Evolutionary conservation across 2,797 vertebrate genomes (phyloP).

Genomic region (Staurois parvus): DNA sequence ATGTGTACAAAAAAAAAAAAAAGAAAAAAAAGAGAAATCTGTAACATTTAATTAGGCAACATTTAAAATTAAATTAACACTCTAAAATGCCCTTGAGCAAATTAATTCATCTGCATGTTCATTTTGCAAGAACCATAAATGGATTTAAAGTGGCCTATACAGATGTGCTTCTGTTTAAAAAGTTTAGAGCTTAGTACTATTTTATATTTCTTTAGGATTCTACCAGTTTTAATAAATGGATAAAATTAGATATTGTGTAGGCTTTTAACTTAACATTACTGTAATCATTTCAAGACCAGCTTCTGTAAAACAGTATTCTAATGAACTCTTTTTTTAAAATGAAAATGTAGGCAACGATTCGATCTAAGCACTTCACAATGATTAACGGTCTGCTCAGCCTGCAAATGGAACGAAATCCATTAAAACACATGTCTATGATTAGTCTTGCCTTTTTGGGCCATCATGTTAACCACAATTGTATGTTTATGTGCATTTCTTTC

Average conservation of each 20-base stretch:
- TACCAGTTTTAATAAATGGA: too few species aligned
- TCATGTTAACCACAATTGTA: not conserved
- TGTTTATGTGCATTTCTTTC: not conserved
- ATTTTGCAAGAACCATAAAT: too few species aligned
- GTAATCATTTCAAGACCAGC: not conserved
- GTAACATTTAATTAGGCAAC: too few species aligned
- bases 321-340: not conserved
- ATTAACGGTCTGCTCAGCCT: not conserved
- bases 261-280: not conserved
- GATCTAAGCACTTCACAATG: not conserved
- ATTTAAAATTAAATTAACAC: too few species aligned
- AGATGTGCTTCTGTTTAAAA: too few species aligned
- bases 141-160: too few species aligned
- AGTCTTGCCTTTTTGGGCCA: not conserved
- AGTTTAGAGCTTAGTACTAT: too few species aligned
- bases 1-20: too few species aligned
- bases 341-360: not conserved
- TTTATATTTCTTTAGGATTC: not conserved
- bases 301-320: not conserved
- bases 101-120: too few species aligned
- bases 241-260: not conserved
- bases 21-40: too few species aligned
- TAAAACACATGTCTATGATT: conserved; percentile 4
- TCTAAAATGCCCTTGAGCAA: too few species aligned
- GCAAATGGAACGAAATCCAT: conserved; percentile 2